Conservation (phyloP, 2,888 invertebrate genomes). For the Cyrtodaria siliqua region DNA sequence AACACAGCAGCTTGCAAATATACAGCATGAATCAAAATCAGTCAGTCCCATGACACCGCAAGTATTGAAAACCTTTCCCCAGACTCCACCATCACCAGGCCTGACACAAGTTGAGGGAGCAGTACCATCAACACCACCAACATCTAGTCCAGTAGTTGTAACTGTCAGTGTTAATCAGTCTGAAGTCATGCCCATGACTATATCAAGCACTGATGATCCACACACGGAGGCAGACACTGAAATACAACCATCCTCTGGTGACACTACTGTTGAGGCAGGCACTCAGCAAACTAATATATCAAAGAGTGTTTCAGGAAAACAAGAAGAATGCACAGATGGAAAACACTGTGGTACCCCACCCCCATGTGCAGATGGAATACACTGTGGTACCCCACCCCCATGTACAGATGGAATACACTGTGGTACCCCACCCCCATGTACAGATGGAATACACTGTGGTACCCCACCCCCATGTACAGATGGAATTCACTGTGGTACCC, state of each 20-base stretch:
- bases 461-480: conserved; percentile 57
- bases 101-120: neutral
- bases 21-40: too few relatives aligned
- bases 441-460: conserved; percentile 59
- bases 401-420: conserved; percentile 52
- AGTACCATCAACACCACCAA: neutral
- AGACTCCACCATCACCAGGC: neutral
- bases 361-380: conserved; percentile 57
- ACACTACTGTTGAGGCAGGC: conserved; percentile 15
- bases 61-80: too few relatives aligned
- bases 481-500: conserved; percentile 64
- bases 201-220: too few relatives aligned
- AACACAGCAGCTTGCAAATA: too few relatives aligned
- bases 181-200: too few relatives aligned
- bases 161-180: too few relatives aligned
- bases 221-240: too few relatives aligned
- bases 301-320: neutral
- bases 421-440: conserved; percentile 55
- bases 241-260: conserved; percentile 23
- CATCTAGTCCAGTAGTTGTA: neutral
- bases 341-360: conserved; percentile 1
- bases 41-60: too few relatives aligned
- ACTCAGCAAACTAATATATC: too few relatives aligned
- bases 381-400: conserved; percentile 60
- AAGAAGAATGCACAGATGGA: conserved; percentile 26